Evolutionary conservation across 1,140 invertebrate genomes (phyloP), one percentile per base, ranked within the genome.

Genomic region (Drosophila guanche): DNA sequence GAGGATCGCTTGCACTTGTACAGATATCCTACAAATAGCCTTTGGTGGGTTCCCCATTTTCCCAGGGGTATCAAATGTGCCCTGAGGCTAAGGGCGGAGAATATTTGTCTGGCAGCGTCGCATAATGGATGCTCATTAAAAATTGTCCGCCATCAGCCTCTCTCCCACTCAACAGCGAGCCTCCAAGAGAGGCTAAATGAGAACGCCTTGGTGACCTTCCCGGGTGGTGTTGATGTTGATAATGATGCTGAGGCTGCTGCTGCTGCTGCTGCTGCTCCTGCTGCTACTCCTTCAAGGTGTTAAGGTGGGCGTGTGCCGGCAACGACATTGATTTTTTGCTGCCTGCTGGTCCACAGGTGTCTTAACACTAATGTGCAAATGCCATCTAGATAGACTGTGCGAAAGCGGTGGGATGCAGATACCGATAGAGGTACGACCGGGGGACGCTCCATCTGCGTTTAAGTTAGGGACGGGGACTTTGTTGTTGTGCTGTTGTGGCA

Each of bases 61-160:
- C 42, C 22, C 58, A 4, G 8, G 6, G 4, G 12, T 8, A 20
- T 37, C 33, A 37, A 37, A 12, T 12, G 10, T 4, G 14, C 41
- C 29, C 3, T 16, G n/a, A 27, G 33, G 33, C 4, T 4, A 20
- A 33, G 48, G 27, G 27, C 8, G 12, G 22, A 6, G 27, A 8
- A 29, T 25, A 37, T 14, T 12, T n/a, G n/a, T n/a, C 37, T 45
- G 23, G 16, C 57, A 40, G 43, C 45, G 25, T 4, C 50, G 67
- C 62, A 43, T 68, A 68, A 68, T 68, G 62, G 67, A 54, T 72
- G 67, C 69, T 72, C 69, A 72, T 72, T 72, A 71, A 72, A 72
- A 72, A 61, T 22, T 59, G 67, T 47, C 56, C 3, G 33, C 33
- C 33, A 37, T 37, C 33, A 37, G 10, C 33, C 8, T 37, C 16